Conservation (phyloP, 2,113 vertebrate genomes). For the Carettochelys insculpta region DNA sequence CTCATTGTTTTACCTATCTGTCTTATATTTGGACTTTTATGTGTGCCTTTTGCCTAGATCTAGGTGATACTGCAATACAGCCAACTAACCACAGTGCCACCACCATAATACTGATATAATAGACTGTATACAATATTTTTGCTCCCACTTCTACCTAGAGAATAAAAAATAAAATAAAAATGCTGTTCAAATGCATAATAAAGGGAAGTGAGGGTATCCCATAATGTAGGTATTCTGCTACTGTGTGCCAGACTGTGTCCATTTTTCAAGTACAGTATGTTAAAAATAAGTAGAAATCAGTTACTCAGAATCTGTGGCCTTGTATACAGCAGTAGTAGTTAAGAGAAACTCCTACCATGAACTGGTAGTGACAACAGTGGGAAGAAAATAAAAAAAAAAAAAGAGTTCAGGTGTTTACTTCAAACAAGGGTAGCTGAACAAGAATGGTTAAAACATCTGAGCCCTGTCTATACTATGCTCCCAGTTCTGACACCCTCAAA, state of each 20-base stretch:
- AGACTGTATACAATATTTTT: rapidly evolving
- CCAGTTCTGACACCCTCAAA: rapidly evolving
- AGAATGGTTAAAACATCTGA: neutral
- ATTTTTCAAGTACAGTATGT: neutral
- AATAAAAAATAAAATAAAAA: too few species aligned
- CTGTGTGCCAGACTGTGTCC: neutral
- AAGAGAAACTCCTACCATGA: neutral
- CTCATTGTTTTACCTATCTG: neutral
- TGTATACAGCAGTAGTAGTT: neutral
- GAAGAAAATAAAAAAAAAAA: neutral
- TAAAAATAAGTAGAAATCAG: neutral
- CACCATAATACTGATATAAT: neutral
- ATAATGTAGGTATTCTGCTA: neutral
- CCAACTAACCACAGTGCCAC: too few species aligned
- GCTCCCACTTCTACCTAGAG: too few species aligned
- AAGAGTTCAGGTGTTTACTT: neutral
- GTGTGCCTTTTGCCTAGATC: neutral
- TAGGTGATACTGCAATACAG: too few species aligned
- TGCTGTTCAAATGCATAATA: too few species aligned
- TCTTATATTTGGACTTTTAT: neutral
- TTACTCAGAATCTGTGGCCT: neutral
- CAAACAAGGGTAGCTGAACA: neutral
- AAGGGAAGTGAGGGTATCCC: too few species aligned
- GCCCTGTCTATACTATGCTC: neutral
- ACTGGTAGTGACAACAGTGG: neutral